Percentiles rank a stretch among this genome's conserved stretches.
Conservation (phyloP, 2,113 vertebrate species). For the Myrmophylax atrothorax region DNA sequence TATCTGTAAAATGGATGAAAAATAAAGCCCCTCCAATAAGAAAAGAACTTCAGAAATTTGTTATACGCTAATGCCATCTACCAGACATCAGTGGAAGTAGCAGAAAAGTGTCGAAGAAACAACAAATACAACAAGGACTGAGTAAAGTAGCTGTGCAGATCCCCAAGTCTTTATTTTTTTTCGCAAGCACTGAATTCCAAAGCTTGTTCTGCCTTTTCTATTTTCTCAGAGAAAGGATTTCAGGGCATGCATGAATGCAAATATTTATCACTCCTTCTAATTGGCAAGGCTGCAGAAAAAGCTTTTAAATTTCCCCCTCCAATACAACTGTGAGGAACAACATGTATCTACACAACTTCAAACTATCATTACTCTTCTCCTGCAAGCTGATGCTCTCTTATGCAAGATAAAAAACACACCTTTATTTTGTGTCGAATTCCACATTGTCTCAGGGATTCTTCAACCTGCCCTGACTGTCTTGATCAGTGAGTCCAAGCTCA, state of each 20-base stretch:
- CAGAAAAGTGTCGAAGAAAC: conserved; percentile 4
- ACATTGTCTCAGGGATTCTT: not conserved
- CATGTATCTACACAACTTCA: not conserved
- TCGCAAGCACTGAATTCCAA: not conserved
- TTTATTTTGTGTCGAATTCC: not conserved
- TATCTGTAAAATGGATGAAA: conserved; percentile 32
- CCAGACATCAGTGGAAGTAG: conserved; percentile 45
- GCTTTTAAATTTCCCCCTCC: not conserved
- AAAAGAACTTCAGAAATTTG: conserved; percentile 45
- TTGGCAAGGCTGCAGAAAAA: not conserved
- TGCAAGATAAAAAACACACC: not conserved
- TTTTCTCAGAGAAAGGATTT: not conserved
- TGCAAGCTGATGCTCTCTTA: not conserved
- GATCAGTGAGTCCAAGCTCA: not conserved
- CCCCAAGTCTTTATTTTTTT: not conserved
- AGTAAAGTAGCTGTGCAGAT: not conserved
- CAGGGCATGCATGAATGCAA: not conserved
- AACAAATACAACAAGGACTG: not conserved
- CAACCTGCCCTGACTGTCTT: not conserved
- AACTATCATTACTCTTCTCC: not conserved
- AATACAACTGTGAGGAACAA: not conserved
- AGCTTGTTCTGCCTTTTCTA: not conserved
- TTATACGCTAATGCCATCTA: conserved; percentile 66
- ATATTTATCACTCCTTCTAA: not conserved
- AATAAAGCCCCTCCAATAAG: conserved; percentile 60